These are phyloP conservation scores for Peromyscus polionotus DNA, from an alignment of 2,113 vertebrate species.

Conservation along the genomic window DNA sequence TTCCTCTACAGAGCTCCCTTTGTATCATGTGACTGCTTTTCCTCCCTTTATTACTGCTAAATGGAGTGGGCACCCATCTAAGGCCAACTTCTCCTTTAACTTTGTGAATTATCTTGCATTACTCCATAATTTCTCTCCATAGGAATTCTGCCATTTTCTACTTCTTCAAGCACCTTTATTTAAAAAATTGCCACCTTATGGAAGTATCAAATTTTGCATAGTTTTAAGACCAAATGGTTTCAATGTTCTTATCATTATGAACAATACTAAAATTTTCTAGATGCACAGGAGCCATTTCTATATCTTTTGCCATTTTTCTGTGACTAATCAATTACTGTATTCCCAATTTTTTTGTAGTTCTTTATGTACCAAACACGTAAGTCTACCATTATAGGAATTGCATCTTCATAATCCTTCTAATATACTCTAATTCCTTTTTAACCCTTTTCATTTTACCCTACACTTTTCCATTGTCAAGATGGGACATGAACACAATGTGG, in stretches of 20 bases:
- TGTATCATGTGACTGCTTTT: not conserved
- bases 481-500: not conserved
- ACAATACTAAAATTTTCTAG: not conserved
- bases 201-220: not conserved
- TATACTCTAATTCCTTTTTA: not conserved
- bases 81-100: not conserved
- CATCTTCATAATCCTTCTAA: not conserved
- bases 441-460: too few species aligned
- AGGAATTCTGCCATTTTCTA: not conserved
- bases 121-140: not conserved
- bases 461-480: not conserved
- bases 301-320: not conserved
- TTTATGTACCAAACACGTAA: not conserved
- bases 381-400: not conserved
- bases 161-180: not conserved
- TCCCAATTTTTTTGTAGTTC: not conserved
- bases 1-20: not conserved
- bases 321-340: not conserved
- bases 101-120: not conserved
- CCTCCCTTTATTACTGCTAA: not conserved
- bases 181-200: not conserved
- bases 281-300: not conserved
- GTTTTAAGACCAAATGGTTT: not conserved
- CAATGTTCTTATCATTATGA: not conserved
- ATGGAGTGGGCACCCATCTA: not conserved